Base-by-base conservation (phyloP, 2,113 vertebrate species). In the Muntiacus muntjak region DNA sequence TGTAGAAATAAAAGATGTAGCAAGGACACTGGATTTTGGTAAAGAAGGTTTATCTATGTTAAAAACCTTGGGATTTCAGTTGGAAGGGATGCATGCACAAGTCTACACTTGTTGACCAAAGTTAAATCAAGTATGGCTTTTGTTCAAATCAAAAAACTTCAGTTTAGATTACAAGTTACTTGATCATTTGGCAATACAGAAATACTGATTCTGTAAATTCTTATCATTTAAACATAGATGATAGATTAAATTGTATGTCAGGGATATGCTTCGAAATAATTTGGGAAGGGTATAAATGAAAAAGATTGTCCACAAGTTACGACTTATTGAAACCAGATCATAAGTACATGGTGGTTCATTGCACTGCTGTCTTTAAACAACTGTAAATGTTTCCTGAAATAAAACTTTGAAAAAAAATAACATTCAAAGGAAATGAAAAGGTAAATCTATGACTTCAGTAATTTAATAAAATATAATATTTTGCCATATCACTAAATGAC, bases 401-500 rank as follows among this genome's bases (percentile, higher is more conserved):
- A 79, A 79, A 86, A 30, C 33, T 30, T 86, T 84, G 52, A 52
- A 17, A 12, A 26, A 89, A 43, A 40, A 45, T 12, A 2, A 23
- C 8, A 57, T 15, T 62, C 81, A 62, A 7, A 86, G 30, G 17
- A 81, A 26, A 81, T 76, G 11, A 91, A 2, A 76, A 2, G 30
- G 13, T 90, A 87, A 74, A 98, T 94, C 94, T 96, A 76, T 84
- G 88, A 5, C 0, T 21, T 83, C 90, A 97, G 57, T n/a, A 86
- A 89, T 97, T 78, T 93, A 96, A 85, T 67, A 94, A 89, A 94
- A 95, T 0, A 0, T 12, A 71, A 58, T 97, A 96, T 87, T 52
- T 81, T 8, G 55, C 84, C 93, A 96, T 92, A 94, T n/a, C 54
- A 54, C 16, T 93, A 95, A 97, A 97, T 10, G 81, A 93, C 89